Conservation (phyloP, 2,113 vertebrate species). For the Perca schrenkii region DNA sequence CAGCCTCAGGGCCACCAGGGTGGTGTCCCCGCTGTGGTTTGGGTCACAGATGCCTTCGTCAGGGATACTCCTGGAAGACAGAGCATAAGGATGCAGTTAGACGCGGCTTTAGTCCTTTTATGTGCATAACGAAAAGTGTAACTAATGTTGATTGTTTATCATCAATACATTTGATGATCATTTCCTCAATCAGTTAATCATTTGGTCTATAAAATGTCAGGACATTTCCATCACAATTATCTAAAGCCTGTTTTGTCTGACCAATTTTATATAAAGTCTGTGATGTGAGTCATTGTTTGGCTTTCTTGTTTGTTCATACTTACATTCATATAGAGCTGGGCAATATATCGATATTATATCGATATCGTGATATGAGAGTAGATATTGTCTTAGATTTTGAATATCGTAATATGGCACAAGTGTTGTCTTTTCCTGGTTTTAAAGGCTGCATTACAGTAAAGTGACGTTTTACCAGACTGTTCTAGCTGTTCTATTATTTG, state of each 20-base stretch:
- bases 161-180: background rate
- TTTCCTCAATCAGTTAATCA: background rate
- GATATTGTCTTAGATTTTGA: too few species aligned
- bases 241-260: background rate
- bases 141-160: background rate
- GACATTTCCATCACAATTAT: background rate
- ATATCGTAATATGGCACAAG: too few species aligned
- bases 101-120: background rate
- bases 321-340: background rate
- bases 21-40: constrained; percentile 83
- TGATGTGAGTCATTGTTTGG: background rate
- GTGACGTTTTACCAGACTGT: too few species aligned
- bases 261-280: background rate
- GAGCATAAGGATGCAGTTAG: constrained; percentile 9
- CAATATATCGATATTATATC: too few species aligned
- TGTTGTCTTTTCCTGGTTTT: too few species aligned
- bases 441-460: too few species aligned
- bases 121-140: background rate
- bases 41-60: constrained; percentile 89
- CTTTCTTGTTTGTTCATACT: background rate
- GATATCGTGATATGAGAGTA: too few species aligned
- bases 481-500: too few species aligned
- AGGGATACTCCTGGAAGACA: constrained; percentile 84
- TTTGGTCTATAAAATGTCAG: background rate
- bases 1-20: constrained; percentile 90